Evolutionary conservation across 2,888 invertebrate species (phyloP), one percentile per base, ranked within the genome.

Genomic region (Drosophila barbarae): DNA sequence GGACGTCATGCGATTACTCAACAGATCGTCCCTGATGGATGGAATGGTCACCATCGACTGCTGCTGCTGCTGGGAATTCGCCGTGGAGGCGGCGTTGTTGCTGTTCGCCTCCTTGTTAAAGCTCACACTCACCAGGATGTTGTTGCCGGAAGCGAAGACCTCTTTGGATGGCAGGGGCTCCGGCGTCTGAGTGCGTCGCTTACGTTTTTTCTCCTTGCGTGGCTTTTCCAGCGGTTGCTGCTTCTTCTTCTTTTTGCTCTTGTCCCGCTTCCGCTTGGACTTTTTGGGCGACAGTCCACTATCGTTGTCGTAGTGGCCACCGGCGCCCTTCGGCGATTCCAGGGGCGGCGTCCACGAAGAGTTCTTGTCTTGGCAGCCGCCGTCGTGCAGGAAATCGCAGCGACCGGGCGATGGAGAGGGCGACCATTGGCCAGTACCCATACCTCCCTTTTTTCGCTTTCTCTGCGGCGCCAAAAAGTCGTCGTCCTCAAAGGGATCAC

Each of bases 91-190:
- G 9, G 61, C 54, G 9, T 66, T 42, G 6, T 26, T 61, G 34
- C 51, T 70, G 18, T 66, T 74, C 5, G 74, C 58, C 73, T 92
- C 92, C 77, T 95, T 95, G 87, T 95, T 94, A 89, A 97, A 97
- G 89, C 96, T 96, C 18, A 97, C 96, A 90, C 96, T 96, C 12
- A 97, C 96, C 71, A 97, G 92, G 83, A 97, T 97, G 88, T 96
- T 97, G 89, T 97, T 96, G 4, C 97, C 97, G 12, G 96, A 96
- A 0, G 97, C 96, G 88, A 96, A 97, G 4, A 97, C 96, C 90
- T 96, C 96, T 88, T 97, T 97, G 3, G 95, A 94, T 1, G 95
- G 95, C 53, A 91, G 92, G 44, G 89, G 84, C 69, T 84, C 87
- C 88, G 92, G 86, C 56, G 87, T 86, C 70, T 87, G 85, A 12